phyloP scores from a whole-genome alignment of 1,140 invertebrate species.

The Achroia grisella region DNA sequence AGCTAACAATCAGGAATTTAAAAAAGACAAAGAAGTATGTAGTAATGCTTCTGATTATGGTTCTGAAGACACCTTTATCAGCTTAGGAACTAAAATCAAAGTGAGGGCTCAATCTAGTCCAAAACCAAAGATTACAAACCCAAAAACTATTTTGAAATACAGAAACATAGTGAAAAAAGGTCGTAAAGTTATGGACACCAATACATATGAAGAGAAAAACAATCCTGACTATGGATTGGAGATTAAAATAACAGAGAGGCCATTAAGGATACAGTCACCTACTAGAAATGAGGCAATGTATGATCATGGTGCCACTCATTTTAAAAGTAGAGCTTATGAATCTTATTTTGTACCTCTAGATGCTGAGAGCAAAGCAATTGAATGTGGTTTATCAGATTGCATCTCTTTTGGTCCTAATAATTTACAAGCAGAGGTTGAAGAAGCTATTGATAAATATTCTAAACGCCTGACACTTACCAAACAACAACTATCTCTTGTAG shows the following conservation, averaged over 20 bases:
- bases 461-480: conserved; percentile 36
- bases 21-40: conserved; percentile 42
- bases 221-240: conserved; percentile 47
- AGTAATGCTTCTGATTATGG: conserved; percentile 69
- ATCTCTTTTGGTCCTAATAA: conserved; percentile 38
- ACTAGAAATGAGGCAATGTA: conserved; percentile 26
- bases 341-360: conserved; percentile 52
- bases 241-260: conserved; percentile 52
- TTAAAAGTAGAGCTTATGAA: conserved; percentile 36
- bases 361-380: conserved; percentile 20
- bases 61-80: conserved; percentile 69
- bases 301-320: conserved; percentile 32
- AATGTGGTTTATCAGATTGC: conserved; percentile 27
- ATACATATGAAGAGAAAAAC: conserved; percentile 18
- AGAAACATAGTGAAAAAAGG: conserved; percentile 47
- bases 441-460: conserved; percentile 37
- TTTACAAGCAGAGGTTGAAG: conserved; percentile 25
- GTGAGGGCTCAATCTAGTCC: conserved; percentile 54
- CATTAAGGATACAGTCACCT: conserved; percentile 27
- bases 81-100: conserved; percentile 72
- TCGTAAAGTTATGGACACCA: conserved; percentile 30
- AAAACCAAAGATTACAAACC: conserved; percentile 38
- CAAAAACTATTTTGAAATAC: conserved; percentile 47
- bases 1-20: conserved; percentile 12
- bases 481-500: conserved; percentile 65